Base-by-base conservation (phyloP, 2,888 invertebrate species). In the Abrostola triplasia region DNA sequence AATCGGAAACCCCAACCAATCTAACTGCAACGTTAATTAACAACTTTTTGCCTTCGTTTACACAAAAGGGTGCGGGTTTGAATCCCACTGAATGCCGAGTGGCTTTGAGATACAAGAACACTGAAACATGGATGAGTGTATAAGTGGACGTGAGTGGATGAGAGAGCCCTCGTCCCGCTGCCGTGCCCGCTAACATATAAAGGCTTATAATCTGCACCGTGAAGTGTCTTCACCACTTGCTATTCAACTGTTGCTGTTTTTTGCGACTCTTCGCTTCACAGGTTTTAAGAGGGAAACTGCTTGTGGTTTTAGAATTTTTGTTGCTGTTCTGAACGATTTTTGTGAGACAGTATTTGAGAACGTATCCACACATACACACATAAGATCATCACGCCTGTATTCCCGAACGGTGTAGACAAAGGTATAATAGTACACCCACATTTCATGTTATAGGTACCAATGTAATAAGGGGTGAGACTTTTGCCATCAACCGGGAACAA, bases 111-210 rank as follows among this genome's bases (percentile, higher is more conserved):
- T 57, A 59, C 60, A 67, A 77, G 63, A 76, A 69, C 55, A 57
- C 36, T 69, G 71, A 67, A 79, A 79, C 65, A 64, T 65, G 60
- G 62, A 62, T 48, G 76, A 77, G 77, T 67, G 49, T 70, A 70
- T 79, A 54, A 80, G 79, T 61, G 73, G 65, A 35, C 65, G 42
- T 59, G 60, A 79, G 81, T 37, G 73, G 24, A 24, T 24, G 24
- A 24, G 24, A 24, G 24, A 24, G 24, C 24, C 4, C 73, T 52
- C 79, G 81, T 56, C 53, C 13, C 13, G 47, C 70, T 61, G 54
- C 38, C 47, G 53, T 69, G 52, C 54, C 54, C 35, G 40, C 64
- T 42, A 38, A 65, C 64, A 67, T 60, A 68, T 71, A 75, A 72
- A 65, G 76, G 64, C 64, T 49, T 61, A 61, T 64, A 67, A 72